These are phyloP conservation scores for Alfaro cultratus DNA, from an alignment of 2,797 vertebrate species.

Conservation along the genomic window DNA sequence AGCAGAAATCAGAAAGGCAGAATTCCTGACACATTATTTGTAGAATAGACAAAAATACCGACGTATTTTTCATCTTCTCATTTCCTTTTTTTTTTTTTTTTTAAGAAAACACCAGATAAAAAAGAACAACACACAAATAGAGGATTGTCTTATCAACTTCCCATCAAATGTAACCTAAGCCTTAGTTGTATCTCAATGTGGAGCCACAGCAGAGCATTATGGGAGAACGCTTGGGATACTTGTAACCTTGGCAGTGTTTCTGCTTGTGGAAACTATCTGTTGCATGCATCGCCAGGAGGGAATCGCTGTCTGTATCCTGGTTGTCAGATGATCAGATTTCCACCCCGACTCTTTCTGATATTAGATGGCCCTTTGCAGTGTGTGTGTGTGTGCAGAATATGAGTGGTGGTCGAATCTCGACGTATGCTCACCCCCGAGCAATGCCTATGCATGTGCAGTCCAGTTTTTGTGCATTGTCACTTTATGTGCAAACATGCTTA, in stretches of 20 bases:
- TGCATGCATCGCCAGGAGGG: conserved; percentile 69
- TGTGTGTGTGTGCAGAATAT: conserved; percentile 30
- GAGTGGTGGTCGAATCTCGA: conserved; percentile 5
- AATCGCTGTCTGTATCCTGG: conserved; percentile 79
- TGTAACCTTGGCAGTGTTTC: conserved; percentile 68
- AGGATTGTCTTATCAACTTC: conserved; percentile 65
- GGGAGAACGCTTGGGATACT: conserved; percentile 27
- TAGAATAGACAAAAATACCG: conserved; percentile 33
- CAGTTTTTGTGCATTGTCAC: conserved; percentile 57
- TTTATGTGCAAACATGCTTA: conserved; percentile 54
- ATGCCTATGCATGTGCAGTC: conserved; percentile 34
- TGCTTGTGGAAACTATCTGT: conserved; percentile 78
- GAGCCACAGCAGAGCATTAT: conserved; percentile 32
- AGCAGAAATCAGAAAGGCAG: conserved; percentile 50
- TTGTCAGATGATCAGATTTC: conserved; percentile 79
- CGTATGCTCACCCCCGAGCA: conserved; percentile 32
- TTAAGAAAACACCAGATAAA: conserved; percentile 52
- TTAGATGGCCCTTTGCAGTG: conserved; percentile 70
- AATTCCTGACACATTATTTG: conserved; percentile 43
- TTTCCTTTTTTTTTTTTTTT: conserved; percentile 61
- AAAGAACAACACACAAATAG: conserved; percentile 38
- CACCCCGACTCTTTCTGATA: conserved; percentile 72
- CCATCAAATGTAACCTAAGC: conserved; percentile 69
- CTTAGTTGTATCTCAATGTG: conserved; percentile 73
- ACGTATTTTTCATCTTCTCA: conserved; percentile 32